Evolutionary conservation across 2,797 vertebrate genomes (phyloP).

Genomic region (Diglossa cyanea): DNA sequence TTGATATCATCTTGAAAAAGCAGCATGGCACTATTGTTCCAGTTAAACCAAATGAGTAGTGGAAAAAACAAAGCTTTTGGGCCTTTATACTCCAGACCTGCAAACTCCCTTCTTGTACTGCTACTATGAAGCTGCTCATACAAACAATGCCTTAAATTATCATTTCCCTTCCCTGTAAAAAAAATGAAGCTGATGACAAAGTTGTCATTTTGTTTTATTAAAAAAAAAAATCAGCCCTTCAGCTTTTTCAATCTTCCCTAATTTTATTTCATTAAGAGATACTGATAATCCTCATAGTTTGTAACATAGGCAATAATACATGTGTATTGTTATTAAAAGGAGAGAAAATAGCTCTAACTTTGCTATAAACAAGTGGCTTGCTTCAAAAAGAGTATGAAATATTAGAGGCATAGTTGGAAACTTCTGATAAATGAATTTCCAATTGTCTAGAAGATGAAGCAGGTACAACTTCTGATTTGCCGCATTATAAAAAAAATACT

Average conservation of each 20-base stretch:
- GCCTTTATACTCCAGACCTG: neutral
- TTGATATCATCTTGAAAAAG: neutral
- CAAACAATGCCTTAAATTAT: neutral
- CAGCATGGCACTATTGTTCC: neutral
- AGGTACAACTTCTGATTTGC: neutral
- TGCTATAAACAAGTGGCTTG: neutral
- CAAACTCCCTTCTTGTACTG: neutral
- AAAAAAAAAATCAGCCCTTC: neutral
- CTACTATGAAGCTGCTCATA: neutral
- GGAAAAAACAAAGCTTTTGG: fast-evolving
- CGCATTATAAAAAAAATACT: neutral
- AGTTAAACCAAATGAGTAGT: neutral
- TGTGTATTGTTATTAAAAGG: neutral
- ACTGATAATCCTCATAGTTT: neutral
- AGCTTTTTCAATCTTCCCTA: neutral
- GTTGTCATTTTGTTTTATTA: neutral
- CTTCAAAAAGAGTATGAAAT: neutral
- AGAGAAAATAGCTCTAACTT: neutral
- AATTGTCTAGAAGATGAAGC: neutral
- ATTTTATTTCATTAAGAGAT: neutral
- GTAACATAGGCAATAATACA: neutral
- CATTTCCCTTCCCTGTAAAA: neutral
- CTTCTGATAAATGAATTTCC: neutral
- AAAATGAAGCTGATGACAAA: neutral
- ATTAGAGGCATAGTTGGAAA: neutral